Conservation (phyloP, 2,797 vertebrate species). For the Myotis findleyi region DNA sequence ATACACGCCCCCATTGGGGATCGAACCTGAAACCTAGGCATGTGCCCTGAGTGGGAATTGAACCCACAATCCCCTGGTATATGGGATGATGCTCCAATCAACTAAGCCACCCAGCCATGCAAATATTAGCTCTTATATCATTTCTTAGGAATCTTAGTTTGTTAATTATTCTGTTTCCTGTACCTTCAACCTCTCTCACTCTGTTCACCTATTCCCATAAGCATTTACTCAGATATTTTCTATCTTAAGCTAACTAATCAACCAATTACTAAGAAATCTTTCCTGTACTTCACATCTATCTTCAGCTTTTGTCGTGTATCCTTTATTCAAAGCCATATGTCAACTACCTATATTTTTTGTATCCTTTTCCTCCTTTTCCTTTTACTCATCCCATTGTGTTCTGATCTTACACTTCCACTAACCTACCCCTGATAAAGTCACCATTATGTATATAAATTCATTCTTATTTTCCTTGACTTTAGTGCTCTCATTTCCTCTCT, state of each 20-base stretch:
- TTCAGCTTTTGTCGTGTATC: neutral
- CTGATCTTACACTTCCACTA: neutral
- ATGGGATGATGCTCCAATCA: neutral
- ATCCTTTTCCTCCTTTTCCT: neutral
- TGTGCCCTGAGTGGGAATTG: neutral
- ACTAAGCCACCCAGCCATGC: neutral
- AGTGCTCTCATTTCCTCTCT: slow-evolving; percentile 2
- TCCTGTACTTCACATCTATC: neutral
- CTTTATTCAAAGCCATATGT: neutral
- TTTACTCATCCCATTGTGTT: neutral
- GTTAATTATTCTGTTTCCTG: neutral
- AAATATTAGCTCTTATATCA: neutral
- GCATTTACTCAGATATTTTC: neutral
- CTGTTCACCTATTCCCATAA: neutral
- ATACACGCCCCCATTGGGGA: neutral
- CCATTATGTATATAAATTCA: neutral
- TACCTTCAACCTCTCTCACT: neutral
- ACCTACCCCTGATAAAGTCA: neutral
- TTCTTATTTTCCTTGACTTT: neutral
- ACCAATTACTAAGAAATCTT: neutral
- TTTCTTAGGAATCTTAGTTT: slow-evolving; percentile 12
- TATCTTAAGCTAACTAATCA: slow-evolving; percentile 7
- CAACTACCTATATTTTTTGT: neutral
- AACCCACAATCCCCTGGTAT: neutral
- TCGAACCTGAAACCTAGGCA: neutral